phyloP scores from a whole-genome alignment of 2,113 vertebrate species.

The Vimba vimba region DNA sequence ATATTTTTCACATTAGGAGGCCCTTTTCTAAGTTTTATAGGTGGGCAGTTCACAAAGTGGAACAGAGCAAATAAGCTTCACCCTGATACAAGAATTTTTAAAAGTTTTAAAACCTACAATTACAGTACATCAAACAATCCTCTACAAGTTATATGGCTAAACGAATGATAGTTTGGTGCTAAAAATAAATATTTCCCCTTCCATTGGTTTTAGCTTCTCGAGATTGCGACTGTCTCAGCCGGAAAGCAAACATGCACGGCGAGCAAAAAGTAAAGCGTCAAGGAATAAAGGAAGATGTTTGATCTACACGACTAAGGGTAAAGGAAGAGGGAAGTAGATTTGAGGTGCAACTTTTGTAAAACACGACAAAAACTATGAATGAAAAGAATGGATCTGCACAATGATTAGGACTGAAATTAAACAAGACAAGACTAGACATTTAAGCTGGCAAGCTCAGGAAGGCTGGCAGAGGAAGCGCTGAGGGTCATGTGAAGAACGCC shows the following conservation, averaged over 20 bases:
- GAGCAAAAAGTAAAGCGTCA: slow-evolving; percentile 55
- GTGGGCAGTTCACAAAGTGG: background rate
- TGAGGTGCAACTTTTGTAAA: background rate
- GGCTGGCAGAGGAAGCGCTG: background rate
- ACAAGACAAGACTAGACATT: background rate
- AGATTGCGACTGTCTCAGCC: background rate
- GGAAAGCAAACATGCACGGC: slow-evolving; percentile 62
- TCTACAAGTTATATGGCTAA: slow-evolving; percentile 4
- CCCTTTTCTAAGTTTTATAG: background rate
- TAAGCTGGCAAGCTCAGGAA: slow-evolving; percentile 8
- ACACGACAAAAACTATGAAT: background rate
- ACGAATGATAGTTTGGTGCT: slow-evolving; percentile 31
- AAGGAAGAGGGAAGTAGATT: slow-evolving; percentile 29
- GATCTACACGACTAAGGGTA: background rate
- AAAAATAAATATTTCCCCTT: slow-evolving; percentile 62
- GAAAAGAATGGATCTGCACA: background rate
- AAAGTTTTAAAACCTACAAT: background rate
- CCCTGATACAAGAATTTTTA: background rate
- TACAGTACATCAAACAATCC: background rate
- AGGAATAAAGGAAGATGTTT: slow-evolving; percentile 23
- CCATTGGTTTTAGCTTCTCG: slow-evolving; percentile 48
- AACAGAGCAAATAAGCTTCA: background rate
- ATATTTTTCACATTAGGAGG: background rate
- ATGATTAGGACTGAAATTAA: slow-evolving; percentile 51
- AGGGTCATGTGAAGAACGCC: slow-evolving; percentile 51